Evolutionary conservation across 2,888 invertebrate genomes (phyloP).

Genomic region (Ptycholaimellus sp.): DNA sequence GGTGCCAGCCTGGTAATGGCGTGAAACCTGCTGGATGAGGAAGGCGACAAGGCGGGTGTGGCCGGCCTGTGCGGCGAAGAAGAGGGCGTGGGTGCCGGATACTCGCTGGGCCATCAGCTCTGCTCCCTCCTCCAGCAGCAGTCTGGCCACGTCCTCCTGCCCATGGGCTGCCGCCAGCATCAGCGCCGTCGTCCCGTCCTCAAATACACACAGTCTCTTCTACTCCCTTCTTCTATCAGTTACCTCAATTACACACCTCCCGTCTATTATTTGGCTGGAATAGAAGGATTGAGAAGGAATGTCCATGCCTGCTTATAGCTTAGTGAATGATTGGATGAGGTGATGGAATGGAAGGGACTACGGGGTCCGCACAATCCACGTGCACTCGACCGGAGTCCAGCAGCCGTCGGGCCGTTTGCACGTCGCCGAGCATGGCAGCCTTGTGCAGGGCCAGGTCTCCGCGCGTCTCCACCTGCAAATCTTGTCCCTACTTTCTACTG

Average conservation of each 20-base stretch:
- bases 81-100: slow-evolving; percentile 68
- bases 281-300: no score
- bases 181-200: slow-evolving; percentile 81
- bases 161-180: slow-evolving; percentile 73
- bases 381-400: slow-evolving; percentile 76
- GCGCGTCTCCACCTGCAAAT: slow-evolving; percentile 57
- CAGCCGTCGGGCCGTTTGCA: slow-evolving; percentile 47
- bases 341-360: no score
- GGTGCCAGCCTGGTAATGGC: no score
- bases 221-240: no score
- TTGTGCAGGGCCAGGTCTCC: slow-evolving; percentile 73
- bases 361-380: slow-evolving; percentile 75
- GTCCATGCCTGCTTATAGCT: no score
- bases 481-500: no score
- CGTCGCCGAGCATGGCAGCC: slow-evolving; percentile 62
- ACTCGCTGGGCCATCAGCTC: slow-evolving; percentile 58
- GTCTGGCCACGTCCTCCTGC: slow-evolving; percentile 58
- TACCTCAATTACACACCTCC: no score
- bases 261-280: no score
- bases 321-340: no score
- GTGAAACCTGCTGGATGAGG: slow-evolving; percentile 46
- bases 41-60: slow-evolving; percentile 54
- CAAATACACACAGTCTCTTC: no score
- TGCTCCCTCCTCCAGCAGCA: slow-evolving; percentile 65
- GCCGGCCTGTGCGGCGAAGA: slow-evolving; percentile 79